phyloP scores from a whole-genome alignment of 2,797 vertebrate genomes.

The Pygocentrus nattereri region DNA sequence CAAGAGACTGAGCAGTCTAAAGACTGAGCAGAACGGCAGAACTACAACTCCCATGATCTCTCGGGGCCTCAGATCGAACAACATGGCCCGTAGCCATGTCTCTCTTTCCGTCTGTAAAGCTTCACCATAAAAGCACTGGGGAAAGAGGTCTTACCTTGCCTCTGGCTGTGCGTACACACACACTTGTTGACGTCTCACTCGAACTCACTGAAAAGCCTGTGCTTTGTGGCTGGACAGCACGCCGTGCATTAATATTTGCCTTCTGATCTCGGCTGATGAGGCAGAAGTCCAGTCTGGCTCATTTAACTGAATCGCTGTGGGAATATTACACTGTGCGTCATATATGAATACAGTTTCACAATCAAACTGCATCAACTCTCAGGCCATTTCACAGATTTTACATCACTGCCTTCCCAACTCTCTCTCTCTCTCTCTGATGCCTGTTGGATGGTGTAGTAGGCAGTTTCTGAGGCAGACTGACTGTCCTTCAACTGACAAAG shows the following conservation, averaged over 20 bases:
- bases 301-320: constrained; percentile 17
- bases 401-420: constrained; percentile 15
- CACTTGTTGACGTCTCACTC: neutral
- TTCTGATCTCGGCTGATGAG: constrained; percentile 38
- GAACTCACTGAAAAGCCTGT: constrained; percentile 25
- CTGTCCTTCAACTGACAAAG: constrained; percentile 26
- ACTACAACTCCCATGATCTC: constrained; percentile 34
- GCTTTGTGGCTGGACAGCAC: neutral
- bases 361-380: neutral
- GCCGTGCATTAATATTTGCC: constrained; percentile 31
- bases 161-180: constrained; percentile 14
- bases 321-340: constrained; percentile 32
- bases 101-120: constrained; percentile 14
- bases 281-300: constrained; percentile 41
- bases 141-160: neutral
- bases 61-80: constrained; percentile 1
- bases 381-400: constrained; percentile 5
- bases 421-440: constrained; percentile 7
- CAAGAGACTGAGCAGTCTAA: neutral
- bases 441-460: neutral
- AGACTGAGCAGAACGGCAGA: neutral
- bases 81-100: constrained; percentile 16
- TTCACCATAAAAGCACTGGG: constrained; percentile 30
- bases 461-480: constrained; percentile 3
- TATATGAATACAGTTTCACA: constrained; percentile 4